Evolutionary conservation across 2,113 vertebrate species (phyloP).

Genomic region (Oceanites oceanicus): DNA sequence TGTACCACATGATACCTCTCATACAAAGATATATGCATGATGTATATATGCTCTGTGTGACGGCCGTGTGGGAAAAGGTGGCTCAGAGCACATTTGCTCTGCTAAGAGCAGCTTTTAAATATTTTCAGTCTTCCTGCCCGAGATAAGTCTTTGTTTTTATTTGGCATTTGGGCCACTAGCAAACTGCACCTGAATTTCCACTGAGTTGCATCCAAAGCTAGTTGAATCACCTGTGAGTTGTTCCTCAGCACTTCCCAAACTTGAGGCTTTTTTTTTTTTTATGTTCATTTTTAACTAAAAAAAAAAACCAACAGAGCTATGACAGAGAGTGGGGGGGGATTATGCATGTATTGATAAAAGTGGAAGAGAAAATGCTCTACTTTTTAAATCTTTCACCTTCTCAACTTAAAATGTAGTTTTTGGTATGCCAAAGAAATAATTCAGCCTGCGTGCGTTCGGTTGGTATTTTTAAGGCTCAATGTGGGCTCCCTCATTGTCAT

Average conservation of each 20-base stretch:
- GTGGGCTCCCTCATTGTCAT: not conserved
- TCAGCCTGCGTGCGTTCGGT: not conserved
- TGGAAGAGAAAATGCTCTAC: not conserved
- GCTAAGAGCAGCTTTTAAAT: not conserved
- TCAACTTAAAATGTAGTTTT: not conserved
- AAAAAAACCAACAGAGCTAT: not conserved
- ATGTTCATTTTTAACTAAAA: not conserved
- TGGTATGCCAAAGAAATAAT: not conserved
- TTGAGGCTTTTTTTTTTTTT: not conserved
- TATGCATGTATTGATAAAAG: not conserved
- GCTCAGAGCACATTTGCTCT: fast-evolving
- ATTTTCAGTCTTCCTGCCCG: not conserved
- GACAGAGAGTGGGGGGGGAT: not conserved
- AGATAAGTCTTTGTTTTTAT: not conserved
- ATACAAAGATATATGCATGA: not conserved
- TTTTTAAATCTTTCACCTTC: not conserved
- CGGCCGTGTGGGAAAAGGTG: not conserved
- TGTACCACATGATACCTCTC: not conserved
- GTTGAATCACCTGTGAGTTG: not conserved
- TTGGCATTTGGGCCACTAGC: not conserved
- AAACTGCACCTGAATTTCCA: not conserved
- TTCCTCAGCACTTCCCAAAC: not conserved
- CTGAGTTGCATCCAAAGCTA: not conserved
- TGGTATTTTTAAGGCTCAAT: not conserved
- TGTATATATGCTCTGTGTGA: not conserved